These are phyloP conservation scores for Macrophya annulata DNA, from an alignment of 2,888 invertebrate genomes.

Conservation along the genomic window DNA sequence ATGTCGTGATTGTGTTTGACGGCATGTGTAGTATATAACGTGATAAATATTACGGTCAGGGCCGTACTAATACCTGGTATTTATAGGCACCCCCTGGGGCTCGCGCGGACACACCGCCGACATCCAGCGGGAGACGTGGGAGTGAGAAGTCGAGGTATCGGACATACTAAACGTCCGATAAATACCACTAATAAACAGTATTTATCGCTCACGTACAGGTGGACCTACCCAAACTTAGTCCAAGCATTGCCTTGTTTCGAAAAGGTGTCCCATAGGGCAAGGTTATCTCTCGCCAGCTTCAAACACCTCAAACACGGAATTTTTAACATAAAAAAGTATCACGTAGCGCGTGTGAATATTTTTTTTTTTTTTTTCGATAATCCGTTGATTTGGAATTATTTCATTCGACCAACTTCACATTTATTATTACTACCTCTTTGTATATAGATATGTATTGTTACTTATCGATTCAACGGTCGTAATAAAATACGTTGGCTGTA, in stretches of 20 bases:
- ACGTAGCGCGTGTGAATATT: constrained; percentile 28
- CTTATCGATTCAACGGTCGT: neutral
- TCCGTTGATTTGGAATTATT: neutral
- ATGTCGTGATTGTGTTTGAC: constrained; percentile 54
- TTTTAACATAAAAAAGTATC: constrained; percentile 27
- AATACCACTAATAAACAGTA: constrained; percentile 52
- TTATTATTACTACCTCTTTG: neutral
- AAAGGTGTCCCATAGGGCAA: constrained; percentile 34
- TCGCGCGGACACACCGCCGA: constrained; percentile 43
- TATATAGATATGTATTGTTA: neutral
- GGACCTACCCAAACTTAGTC: constrained; percentile 17
- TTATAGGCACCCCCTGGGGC: constrained; percentile 49
- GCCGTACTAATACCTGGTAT: constrained; percentile 51
- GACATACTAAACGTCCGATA: constrained; percentile 50
- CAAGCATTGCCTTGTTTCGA: constrained; percentile 14
- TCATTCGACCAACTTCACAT: neutral
- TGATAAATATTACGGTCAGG: constrained; percentile 53
- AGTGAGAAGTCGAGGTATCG: constrained; percentile 51
- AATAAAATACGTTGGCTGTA: neutral
- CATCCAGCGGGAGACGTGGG: constrained; percentile 48
- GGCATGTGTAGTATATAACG: constrained; percentile 46
- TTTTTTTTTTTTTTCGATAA: neutral
- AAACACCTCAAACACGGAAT: constrained; percentile 21
- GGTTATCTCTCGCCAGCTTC: constrained; percentile 16
- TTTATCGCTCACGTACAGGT: constrained; percentile 45